Base-by-base conservation (phyloP, 2,888 invertebrate genomes). In the Drosophila maculinotata region DNA sequence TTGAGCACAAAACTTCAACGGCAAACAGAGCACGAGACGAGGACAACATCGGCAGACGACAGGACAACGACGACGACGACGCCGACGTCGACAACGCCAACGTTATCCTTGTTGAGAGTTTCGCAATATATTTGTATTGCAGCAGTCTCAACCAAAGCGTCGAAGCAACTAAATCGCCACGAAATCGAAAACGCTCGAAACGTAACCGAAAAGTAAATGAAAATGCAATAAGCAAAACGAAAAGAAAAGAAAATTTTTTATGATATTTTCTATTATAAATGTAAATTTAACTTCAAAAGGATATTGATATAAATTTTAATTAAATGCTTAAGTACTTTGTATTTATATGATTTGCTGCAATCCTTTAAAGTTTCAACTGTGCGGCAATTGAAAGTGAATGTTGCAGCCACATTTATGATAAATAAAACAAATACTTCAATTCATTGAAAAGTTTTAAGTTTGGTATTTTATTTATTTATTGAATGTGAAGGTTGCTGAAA, bases 131-230 rank as follows among this genome's bases (percentile, higher is more conserved):
- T 72, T 85, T 80, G 77, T 86, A 88, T 85, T 88, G 86, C 86
- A 80, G 87, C 89, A 89, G 89, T 90, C 88, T 77, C 77, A 80
- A 74, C 84, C 82, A 72, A 90, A 83, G 76, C 89, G 88, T 86
- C 87, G 79, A 83, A 75, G 71, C 81, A 84, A 78, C 81, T 63
- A 51, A 79, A 67, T 75, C 85, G 80, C 74, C 73, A 47, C 60
- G 36, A 56, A 70, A 58, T 59, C 52, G 23, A 45, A 59, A 51
- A 47, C 67, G 62, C 51, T 47, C 38, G 35, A 57, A 59, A 33
- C 30, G 10, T 44, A 48, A 41, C 45, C 52, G 63, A 39, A 62
- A 57, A 62, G 60, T 58, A 63, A 68, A 68, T 45, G 26, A 47
- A 69, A 65, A 57, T 68, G 54, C 54, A 72, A 42, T 38, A 42